phyloP scores from a whole-genome alignment of 2,888 invertebrate genomes.

The Scaptomyza parva region DNA sequence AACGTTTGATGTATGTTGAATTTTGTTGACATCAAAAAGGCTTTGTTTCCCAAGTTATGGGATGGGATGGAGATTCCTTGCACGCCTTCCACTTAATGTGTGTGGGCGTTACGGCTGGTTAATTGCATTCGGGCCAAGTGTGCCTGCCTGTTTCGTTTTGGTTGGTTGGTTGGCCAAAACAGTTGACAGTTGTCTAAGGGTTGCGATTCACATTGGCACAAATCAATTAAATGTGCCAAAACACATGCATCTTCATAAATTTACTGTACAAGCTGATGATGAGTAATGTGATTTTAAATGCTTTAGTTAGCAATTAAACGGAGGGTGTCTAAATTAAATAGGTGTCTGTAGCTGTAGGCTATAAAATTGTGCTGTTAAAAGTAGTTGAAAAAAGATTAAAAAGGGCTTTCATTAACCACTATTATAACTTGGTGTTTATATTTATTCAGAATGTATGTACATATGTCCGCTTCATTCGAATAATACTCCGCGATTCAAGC shows the following conservation, averaged over 20 bases:
- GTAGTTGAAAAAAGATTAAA: background rate
- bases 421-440: too few relatives aligned
- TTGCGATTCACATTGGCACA: slow-evolving; percentile 34
- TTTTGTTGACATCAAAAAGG: slow-evolving; percentile 70
- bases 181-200: slow-evolving; percentile 64
- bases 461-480: too few relatives aligned
- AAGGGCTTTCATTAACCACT: background rate
- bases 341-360: slow-evolving; percentile 5
- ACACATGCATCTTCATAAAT: background rate
- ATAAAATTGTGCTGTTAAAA: background rate
- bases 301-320: slow-evolving; percentile 2
- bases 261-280: background rate
- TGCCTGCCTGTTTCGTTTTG: slow-evolving; percentile 6
- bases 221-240: slow-evolving; percentile 60
- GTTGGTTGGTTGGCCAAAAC: slow-evolving; percentile 33
- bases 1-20: slow-evolving; percentile 55
- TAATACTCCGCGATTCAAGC: too few relatives aligned
- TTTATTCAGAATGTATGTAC: too few relatives aligned
- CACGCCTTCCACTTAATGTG: slow-evolving; percentile 52
- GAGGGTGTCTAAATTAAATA: background rate
- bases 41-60: slow-evolving; percentile 35
- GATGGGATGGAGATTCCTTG: slow-evolving; percentile 50
- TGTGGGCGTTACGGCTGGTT: slow-evolving; percentile 77
- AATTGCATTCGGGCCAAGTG: slow-evolving; percentile 67
- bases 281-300: slow-evolving; percentile 16